phyloP scores from a whole-genome alignment of 2,888 invertebrate genomes.

The Orthosia gothica region DNA sequence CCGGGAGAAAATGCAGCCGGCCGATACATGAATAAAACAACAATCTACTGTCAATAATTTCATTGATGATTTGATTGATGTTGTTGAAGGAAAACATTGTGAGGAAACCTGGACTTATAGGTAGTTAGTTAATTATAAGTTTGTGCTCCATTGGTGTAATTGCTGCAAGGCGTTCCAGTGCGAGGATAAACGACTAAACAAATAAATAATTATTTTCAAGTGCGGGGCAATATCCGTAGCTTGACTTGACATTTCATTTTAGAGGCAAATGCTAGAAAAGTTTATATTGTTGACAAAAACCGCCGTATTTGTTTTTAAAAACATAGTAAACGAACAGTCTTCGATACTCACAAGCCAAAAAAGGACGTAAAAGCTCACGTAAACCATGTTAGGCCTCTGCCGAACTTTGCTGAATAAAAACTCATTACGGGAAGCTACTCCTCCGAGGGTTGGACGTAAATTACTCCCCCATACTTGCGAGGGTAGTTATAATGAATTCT shows the following conservation, averaged over 20 bases:
- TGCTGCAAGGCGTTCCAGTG: too few relatives aligned
- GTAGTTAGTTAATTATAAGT: too few relatives aligned
- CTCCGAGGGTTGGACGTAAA: slow-evolving; percentile 58
- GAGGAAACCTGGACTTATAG: too few relatives aligned
- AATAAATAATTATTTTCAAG: too few relatives aligned
- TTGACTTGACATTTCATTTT: too few relatives aligned
- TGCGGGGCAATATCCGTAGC: too few relatives aligned
- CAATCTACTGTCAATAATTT: not conserved
- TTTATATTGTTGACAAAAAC: too few relatives aligned
- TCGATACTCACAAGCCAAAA: slow-evolving; percentile 16
- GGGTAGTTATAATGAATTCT: slow-evolving; percentile 68
- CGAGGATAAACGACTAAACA: too few relatives aligned
- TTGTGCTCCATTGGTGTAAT: too few relatives aligned
- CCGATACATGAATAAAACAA: not conserved
- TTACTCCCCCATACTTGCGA: slow-evolving; percentile 60
- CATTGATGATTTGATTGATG: too few relatives aligned
- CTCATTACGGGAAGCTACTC: slow-evolving; percentile 64
- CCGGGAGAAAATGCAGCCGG: not conserved
- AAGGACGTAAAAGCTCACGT: slow-evolving; percentile 20
- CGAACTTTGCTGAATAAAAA: slow-evolving; percentile 69
- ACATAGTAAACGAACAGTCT: not conserved
- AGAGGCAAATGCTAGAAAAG: too few relatives aligned
- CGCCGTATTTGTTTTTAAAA: not conserved
- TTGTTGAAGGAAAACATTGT: too few relatives aligned
- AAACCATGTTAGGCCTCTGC: slow-evolving; percentile 29